A percentile compares a stretch with the other conserved stretches of the same genome.
phyloP scores from a whole-genome alignment of 2,888 invertebrate species.

The Ischnura elegans region DNA sequence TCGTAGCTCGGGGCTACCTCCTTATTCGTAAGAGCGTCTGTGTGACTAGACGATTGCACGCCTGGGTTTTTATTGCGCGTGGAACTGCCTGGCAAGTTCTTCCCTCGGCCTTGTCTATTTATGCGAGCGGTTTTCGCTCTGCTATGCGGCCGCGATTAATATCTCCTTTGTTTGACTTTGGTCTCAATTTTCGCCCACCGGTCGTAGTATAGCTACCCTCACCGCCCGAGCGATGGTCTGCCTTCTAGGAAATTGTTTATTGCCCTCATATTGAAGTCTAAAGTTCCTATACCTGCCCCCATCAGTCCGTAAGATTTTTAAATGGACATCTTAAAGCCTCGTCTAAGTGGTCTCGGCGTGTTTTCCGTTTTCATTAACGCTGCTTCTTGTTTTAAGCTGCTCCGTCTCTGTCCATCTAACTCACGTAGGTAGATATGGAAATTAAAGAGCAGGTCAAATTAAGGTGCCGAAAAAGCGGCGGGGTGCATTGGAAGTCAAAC shows the following conservation, averaged over 20 bases:
- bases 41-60: background rate
- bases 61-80: background rate
- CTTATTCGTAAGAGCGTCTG: background rate
- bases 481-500: background rate
- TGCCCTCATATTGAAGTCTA: background rate
- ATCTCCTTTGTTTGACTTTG: background rate
- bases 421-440: background rate
- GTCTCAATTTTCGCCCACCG: background rate
- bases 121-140: background rate
- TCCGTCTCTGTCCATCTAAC: background rate
- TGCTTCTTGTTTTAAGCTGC: no score
- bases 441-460: background rate
- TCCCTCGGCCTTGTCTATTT: background rate
- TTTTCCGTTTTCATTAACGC: background rate
- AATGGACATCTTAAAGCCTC: background rate
- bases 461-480: background rate
- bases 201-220: no score
- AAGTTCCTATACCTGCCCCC: no score
- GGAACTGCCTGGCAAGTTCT: background rate
- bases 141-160: background rate
- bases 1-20: background rate
- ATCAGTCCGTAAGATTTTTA: background rate
- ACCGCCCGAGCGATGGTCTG: background rate
- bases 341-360: background rate
- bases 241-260: background rate